A percentile compares a stretch with the other conserved stretches of the same genome.
Evolutionary conservation across 2,797 vertebrate genomes (phyloP).

Genomic region (Darevskia nairensis): DNA sequence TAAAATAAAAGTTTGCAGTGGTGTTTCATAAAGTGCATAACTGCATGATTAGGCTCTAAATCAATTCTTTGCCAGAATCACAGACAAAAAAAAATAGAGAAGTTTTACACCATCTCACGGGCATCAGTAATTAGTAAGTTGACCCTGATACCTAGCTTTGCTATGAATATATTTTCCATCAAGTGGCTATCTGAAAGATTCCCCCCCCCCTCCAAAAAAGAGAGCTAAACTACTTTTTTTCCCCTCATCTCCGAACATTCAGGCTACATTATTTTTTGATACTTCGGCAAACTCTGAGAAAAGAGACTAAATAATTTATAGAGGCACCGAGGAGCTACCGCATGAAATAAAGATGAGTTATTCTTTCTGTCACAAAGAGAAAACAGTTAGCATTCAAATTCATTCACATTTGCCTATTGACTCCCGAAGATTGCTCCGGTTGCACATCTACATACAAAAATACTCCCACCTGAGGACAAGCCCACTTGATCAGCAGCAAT

Average conservation of each 20-base stretch:
- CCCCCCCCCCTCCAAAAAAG: too few relatives aligned
- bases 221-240: not conserved
- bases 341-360: constrained; percentile 44
- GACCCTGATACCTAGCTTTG: not conserved
- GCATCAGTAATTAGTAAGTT: not conserved
- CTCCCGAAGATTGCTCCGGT: constrained; percentile 15
- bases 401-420: constrained; percentile 37
- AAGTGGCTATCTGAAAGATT: too few relatives aligned
- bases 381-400: constrained; percentile 27
- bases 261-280: constrained; percentile 14
- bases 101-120: not conserved
- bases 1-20: not conserved
- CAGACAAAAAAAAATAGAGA: not conserved
- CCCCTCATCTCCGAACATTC: not conserved
- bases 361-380: constrained; percentile 14
- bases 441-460: constrained; percentile 23
- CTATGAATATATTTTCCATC: too few relatives aligned
- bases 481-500: constrained; percentile 15
- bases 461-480: constrained; percentile 25
- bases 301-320: constrained; percentile 37
- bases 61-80: not conserved
- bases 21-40: not conserved
- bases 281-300: constrained; percentile 7
- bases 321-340: not conserved
- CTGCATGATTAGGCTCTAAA: not conserved